Evolutionary conservation across 2,888 invertebrate genomes (phyloP).

Genomic region (Spatulosminthurus flaviceps): DNA sequence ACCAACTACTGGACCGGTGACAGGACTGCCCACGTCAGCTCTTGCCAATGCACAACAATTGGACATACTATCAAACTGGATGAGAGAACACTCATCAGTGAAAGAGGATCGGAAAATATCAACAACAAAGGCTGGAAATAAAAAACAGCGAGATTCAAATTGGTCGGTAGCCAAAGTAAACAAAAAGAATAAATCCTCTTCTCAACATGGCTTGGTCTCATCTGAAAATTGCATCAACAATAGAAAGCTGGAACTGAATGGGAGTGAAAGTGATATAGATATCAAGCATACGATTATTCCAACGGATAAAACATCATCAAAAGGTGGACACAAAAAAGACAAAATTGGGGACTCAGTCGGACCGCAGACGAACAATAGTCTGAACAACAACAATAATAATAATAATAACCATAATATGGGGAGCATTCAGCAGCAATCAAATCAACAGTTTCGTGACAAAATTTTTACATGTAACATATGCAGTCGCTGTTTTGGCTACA

Average conservation of each 20-base stretch:
- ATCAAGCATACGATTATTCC: constrained; percentile 50
- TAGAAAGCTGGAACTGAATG: constrained; percentile 44
- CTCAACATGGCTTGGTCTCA: constrained; percentile 47
- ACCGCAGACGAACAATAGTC: constrained; percentile 17
- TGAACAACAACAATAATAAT: constrained; percentile 48
- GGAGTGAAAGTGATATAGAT: constrained; percentile 40
- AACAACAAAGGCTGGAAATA: constrained; percentile 45
- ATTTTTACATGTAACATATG: constrained; percentile 89
- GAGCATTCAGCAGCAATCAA: constrained; percentile 52
- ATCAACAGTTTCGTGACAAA: constrained; percentile 73
- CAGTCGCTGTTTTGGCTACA: constrained; percentile 89
- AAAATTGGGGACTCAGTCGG: constrained; percentile 24
- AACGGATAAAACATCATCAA: constrained; percentile 45
- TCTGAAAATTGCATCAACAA: constrained; percentile 56
- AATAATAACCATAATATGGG: constrained; percentile 50
- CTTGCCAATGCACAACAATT: constrained; percentile 55
- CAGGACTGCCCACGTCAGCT: constrained; percentile 44
- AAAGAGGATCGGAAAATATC: constrained; percentile 46
- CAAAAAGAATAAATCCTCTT: constrained; percentile 51
- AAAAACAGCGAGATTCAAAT: constrained; percentile 52
- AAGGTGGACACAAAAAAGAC: constrained; percentile 44
- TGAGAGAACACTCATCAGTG: constrained; percentile 54
- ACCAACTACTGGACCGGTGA: constrained; percentile 43
- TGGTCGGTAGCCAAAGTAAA: constrained; percentile 54
- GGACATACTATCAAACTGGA: constrained; percentile 60